Evolutionary conservation across 2,888 invertebrate genomes (phyloP).

Genomic region (Cheilosia variabilis): DNA sequence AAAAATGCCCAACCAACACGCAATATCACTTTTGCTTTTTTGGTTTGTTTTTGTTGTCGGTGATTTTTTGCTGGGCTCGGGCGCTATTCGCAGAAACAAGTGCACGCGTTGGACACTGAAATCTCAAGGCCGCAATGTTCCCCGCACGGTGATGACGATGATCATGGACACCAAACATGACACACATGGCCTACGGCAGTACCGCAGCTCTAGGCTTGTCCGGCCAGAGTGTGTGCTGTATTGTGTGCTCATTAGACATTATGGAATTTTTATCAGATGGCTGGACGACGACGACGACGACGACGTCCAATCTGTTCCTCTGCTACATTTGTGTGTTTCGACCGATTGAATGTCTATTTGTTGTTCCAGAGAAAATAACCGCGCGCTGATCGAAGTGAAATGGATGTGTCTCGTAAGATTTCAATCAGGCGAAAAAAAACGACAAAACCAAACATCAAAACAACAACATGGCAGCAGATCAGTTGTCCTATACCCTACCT

Average conservation of each 20-base stretch:
- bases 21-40: slow-evolving; percentile 72
- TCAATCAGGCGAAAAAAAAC: slow-evolving; percentile 49
- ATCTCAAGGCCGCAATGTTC: slow-evolving; percentile 68
- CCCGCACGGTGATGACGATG: slow-evolving; percentile 37
- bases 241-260: slow-evolving; percentile 75
- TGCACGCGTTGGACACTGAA: slow-evolving; percentile 69
- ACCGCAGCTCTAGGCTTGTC: background rate
- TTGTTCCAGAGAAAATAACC: slow-evolving; percentile 37
- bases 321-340: slow-evolving; percentile 12
- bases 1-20: slow-evolving; percentile 71
- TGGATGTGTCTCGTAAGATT: slow-evolving; percentile 70
- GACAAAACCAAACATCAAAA: slow-evolving; percentile 19
- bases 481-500: slow-evolving; percentile 10
- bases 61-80: slow-evolving; percentile 2
- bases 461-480: slow-evolving; percentile 62
- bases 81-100: slow-evolving; percentile 66
- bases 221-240: slow-evolving; percentile 40
- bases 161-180: slow-evolving; percentile 73
- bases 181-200: slow-evolving; percentile 32
- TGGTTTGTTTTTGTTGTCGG: slow-evolving; percentile 25
- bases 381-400: slow-evolving; percentile 56
- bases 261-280: slow-evolving; percentile 75
- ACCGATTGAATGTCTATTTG: slow-evolving; percentile 54
- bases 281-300: slow-evolving; percentile 19
- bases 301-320: slow-evolving; percentile 42